Evolutionary conservation across 23 tunicate species (phyloP).

Genomic region (Halocynthia roretzi): DNA sequence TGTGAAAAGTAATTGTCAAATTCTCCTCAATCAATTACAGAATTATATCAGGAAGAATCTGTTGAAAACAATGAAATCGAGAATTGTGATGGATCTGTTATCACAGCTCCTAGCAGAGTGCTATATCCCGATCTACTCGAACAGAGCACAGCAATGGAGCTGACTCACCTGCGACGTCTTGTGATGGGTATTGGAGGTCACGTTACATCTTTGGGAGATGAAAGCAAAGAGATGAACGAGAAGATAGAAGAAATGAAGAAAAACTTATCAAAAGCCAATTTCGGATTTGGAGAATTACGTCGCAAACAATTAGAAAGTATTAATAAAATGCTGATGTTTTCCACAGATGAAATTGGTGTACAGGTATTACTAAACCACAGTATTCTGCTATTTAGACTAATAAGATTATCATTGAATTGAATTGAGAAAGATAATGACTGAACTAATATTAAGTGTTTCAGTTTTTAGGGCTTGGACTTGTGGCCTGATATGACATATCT

Average conservation of each 20-base stretch:
- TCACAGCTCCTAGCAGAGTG: constrained; percentile 14
- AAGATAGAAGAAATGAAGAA: constrained; percentile 15
- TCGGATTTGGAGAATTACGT: constrained; percentile 14
- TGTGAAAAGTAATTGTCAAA: too few species aligned
- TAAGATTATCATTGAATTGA: background rate
- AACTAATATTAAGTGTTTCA: too few species aligned
- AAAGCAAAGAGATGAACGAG: constrained; percentile 8
- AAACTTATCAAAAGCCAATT: constrained; percentile 8
- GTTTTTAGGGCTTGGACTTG: background rate
- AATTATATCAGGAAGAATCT: background rate
- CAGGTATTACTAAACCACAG: background rate
- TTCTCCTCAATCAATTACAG: too few species aligned
- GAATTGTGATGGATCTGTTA: background rate
- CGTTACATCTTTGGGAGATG: background rate
- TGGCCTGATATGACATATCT: background rate
- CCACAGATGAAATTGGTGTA: background rate
- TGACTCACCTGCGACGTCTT: constrained; percentile 1
- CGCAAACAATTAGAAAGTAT: constrained; percentile 9
- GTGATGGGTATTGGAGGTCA: constrained; percentile 19
- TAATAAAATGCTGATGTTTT: background rate
- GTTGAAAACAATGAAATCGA: constrained; percentile 1
- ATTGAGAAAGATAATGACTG: background rate
- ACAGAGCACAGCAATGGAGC: constrained; percentile 2
- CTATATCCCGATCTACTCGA: constrained; percentile 2
- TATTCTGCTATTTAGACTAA: background rate